phyloP scores from a whole-genome alignment of 2,113 vertebrate species.

The Accipiter cooperii region DNA sequence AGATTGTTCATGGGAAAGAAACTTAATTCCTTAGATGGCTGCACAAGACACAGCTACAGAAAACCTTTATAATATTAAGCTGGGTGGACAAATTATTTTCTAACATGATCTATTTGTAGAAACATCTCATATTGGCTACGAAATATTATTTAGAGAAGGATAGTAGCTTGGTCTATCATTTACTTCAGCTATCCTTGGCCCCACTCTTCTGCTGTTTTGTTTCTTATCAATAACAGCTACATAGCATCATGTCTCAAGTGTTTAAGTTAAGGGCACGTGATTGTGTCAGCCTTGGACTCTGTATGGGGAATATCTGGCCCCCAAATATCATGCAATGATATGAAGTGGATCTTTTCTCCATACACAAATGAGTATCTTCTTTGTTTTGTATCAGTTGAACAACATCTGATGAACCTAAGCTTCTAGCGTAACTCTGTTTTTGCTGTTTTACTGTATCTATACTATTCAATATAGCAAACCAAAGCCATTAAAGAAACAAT shows the following conservation, averaged over 20 bases:
- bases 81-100: background rate
- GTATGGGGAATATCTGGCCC: background rate
- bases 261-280: background rate
- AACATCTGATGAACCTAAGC: background rate
- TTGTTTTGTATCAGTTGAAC: background rate
- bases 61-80: background rate
- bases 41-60: background rate
- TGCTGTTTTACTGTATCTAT: background rate
- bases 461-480: background rate
- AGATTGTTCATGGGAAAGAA: background rate
- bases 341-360: background rate
- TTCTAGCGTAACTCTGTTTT: background rate
- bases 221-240: background rate
- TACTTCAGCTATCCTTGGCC: slow-evolving; percentile 9
- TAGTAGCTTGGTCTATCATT: background rate
- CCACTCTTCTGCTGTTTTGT: background rate
- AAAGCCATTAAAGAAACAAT: background rate
- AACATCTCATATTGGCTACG: background rate
- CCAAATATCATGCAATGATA: background rate
- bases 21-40: background rate
- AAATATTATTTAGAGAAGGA: slow-evolving; percentile 27
- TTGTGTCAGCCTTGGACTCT: background rate
- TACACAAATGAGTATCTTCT: background rate
- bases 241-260: background rate
- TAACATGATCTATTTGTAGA: slow-evolving; percentile 1